Percentiles rank a stretch among this genome's conserved stretches.
These are phyloP conservation scores for Drosophila siamana DNA, from an alignment of 2,888 invertebrate genomes.

Conservation along the genomic window DNA sequence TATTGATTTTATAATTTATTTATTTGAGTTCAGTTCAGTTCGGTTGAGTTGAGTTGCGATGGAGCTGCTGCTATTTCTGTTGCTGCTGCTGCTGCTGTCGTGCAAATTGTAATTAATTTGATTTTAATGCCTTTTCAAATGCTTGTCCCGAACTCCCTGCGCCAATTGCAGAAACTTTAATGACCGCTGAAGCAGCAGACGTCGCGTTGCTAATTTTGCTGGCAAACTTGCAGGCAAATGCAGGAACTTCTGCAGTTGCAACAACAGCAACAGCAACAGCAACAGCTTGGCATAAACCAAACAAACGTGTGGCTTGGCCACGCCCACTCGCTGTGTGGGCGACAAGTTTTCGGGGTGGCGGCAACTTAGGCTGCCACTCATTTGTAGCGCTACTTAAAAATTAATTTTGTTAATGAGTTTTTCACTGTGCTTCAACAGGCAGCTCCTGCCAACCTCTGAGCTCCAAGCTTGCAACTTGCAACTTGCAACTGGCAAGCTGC, in stretches of 20 bases:
- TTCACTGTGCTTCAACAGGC: constrained; percentile 63
- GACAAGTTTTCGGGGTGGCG: not conserved
- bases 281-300: constrained; percentile 41
- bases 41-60: constrained; percentile 38
- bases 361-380: constrained; percentile 72
- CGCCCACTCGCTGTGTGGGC: constrained; percentile 41
- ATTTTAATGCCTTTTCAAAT: constrained; percentile 78
- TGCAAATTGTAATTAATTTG: constrained; percentile 76
- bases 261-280: constrained; percentile 18
- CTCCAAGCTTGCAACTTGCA: constrained; percentile 50
- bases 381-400: constrained; percentile 80
- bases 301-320: constrained; percentile 55
- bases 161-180: constrained; percentile 69
- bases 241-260: constrained; percentile 20
- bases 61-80: constrained; percentile 13
- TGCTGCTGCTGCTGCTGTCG: constrained; percentile 36
- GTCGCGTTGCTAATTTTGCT: constrained; percentile 72
- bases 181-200: constrained; percentile 60
- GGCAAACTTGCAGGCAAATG: constrained; percentile 68
- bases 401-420: constrained; percentile 84
- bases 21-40: constrained; percentile 56
- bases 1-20: constrained; percentile 80
- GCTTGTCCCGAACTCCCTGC: constrained; percentile 32
- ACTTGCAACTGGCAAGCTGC: constrained; percentile 44
- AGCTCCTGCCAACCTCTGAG: too few relatives aligned